These are phyloP conservation scores for Drosophila ohnishii DNA, from an alignment of 1,140 invertebrate genomes.

Conservation along the genomic window DNA sequence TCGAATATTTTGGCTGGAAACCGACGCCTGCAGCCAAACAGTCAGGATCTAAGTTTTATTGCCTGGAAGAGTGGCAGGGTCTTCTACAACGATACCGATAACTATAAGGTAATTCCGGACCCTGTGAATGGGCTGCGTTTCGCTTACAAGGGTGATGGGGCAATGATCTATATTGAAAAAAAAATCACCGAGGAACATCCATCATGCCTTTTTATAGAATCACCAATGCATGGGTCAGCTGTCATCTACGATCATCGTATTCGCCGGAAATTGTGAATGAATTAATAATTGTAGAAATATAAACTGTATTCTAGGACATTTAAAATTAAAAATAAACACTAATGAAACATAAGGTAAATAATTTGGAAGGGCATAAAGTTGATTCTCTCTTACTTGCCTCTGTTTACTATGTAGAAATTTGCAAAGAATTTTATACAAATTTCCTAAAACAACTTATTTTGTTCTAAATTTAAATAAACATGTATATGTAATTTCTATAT, in stretches of 20 bases:
- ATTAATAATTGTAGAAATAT: not conserved
- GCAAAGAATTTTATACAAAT: not conserved
- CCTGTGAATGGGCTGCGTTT: conserved; percentile 25
- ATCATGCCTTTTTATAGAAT: conserved; percentile 21
- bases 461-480: not conserved
- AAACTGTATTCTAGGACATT: not conserved
- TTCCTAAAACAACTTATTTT: not conserved
- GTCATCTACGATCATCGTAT: conserved; percentile 36
- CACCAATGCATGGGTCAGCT: conserved; percentile 20
- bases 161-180: conserved; percentile 15
- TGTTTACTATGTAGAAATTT: not conserved
- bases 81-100: conserved; percentile 28
- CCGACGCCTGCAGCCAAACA: conserved; percentile 15
- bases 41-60: conserved; percentile 33
- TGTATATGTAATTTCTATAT: not conserved
- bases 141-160: conserved; percentile 21
- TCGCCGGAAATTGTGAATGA: conserved; percentile 15
- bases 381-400: not conserved
- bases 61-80: conserved; percentile 23
- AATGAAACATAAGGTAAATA: not conserved
- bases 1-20: conserved; percentile 8
- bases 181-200: conserved; percentile 10
- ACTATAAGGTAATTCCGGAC: conserved; percentile 12
- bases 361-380: not conserved
- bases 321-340: not conserved